These are phyloP conservation scores for Labrus mixtus DNA, from an alignment of 2,113 vertebrate species.

Conservation along the genomic window DNA sequence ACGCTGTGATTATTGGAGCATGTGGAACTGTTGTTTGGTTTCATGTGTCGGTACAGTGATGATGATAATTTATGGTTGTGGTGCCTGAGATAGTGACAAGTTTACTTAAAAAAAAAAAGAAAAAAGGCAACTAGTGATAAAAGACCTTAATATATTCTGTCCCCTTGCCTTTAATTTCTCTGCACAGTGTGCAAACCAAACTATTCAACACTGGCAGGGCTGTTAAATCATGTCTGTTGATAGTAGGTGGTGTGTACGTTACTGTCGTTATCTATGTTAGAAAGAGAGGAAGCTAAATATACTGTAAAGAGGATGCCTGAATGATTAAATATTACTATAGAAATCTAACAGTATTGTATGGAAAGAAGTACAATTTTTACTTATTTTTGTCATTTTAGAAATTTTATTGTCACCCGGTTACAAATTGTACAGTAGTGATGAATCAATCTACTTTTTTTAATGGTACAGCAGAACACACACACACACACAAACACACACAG, in stretches of 20 bases:
- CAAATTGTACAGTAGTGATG: constrained; percentile 64
- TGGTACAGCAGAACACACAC: constrained; percentile 62
- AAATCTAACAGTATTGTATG: constrained; percentile 67
- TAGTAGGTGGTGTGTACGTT: constrained; percentile 38
- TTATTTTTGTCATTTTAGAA: constrained; percentile 69
- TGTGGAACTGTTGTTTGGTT: constrained; percentile 60
- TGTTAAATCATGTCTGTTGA: constrained; percentile 58
- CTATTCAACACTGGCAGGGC: constrained; percentile 57
- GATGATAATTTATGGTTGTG: constrained; percentile 62
- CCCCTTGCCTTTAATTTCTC: constrained; percentile 55
- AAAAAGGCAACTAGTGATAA: constrained; percentile 50
- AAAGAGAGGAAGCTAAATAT: constrained; percentile 49
- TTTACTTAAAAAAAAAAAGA: constrained; percentile 41
- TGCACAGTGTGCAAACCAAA: constrained; percentile 62
- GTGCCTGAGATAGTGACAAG: constrained; percentile 69
- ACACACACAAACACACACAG: constrained; percentile 10
- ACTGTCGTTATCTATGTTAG: constrained; percentile 58
- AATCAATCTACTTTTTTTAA: constrained; percentile 36
- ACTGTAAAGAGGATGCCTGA: constrained; percentile 64
- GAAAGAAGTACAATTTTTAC: constrained; percentile 60
- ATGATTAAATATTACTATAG: constrained; percentile 54
- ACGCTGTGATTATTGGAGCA: constrained; percentile 52
- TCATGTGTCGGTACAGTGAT: constrained; percentile 57
- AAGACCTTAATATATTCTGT: constrained; percentile 73
- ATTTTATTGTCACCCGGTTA: constrained; percentile 62